Evolutionary conservation across 2,797 vertebrate species (phyloP), one percentile per base, ranked within the genome.

Genomic region (Macropus fuliginosus): DNA sequence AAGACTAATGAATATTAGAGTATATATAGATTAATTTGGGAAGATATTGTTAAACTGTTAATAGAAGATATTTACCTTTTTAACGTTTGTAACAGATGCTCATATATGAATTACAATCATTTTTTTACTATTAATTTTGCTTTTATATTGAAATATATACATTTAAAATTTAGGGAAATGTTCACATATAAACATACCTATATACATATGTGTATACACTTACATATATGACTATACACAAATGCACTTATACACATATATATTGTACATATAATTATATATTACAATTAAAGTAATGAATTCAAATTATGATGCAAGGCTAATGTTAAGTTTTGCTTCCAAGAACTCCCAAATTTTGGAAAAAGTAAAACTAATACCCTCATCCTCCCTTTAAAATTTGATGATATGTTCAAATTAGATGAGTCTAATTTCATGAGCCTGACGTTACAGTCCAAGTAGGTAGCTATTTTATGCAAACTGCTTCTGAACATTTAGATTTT

Each of bases 401-500:
- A 55, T 54, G 55, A 46, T 92, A 54, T 1, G 9, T 92, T 55
- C 46, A 54, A 94, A 74, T 81, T 28, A 3, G 18, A 55, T n/a
- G 31, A 46, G 31, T 89, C 56, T 56, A 21, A 56, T 56, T 81
- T 21, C 13, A 93, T 24, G 92, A 11, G 6, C 57, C 31, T 59
- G 40, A 5, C 62, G 4, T 52, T 56, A 81, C n/a, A 90, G 11
- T 81, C 55, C 16, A 91, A 18, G 14, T 0, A 57, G 2, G 74
- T 34, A 90, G 2, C 31, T 87, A 40, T 91, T 31, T 57, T 55
- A 55, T 34, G 27, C 4, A 54, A 11, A 50, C 50, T 94, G 90
- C n/a, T 91, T 55, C 24, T 29, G 4, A 34, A 9, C 24, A 91
- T 97, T 93, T 90, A 52, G 59, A 92, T 91, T 90, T 91, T 95